These are phyloP conservation scores for Mastigias papua DNA, from an alignment of 30 jellyfish, hydroid and myxozoan species.

Conservation along the genomic window DNA sequence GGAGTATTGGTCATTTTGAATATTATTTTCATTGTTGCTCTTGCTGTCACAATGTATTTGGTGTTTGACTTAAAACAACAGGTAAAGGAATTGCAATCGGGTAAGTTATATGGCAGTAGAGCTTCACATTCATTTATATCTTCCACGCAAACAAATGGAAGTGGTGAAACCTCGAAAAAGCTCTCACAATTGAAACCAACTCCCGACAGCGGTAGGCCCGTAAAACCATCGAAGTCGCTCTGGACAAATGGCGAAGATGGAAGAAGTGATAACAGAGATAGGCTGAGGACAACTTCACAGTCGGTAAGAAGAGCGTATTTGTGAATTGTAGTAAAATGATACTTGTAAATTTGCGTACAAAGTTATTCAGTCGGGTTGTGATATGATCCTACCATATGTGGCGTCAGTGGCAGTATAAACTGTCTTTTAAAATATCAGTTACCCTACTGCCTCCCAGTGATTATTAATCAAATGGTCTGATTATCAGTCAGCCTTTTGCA, in stretches of 20 bases:
- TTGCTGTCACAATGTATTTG: neutral
- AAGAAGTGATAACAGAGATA: neutral
- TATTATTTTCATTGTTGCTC: neutral
- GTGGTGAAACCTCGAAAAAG: neutral
- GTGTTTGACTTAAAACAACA: conserved; percentile 4
- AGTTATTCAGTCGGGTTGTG: neutral
- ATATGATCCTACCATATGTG: conserved; percentile 13
- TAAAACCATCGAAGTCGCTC: neutral
- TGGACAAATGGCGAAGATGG: neutral
- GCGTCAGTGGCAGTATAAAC: conserved; percentile 2
- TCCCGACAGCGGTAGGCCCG: neutral
- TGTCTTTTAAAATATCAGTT: too few relatives aligned
- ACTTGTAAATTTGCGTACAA: conserved; percentile 1
- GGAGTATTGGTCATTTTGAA: conserved; percentile 2
- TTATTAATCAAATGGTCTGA: too few relatives aligned
- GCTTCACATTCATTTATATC: neutral
- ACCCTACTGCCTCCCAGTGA: too few relatives aligned
- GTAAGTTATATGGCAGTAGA: neutral
- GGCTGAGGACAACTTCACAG: neutral
- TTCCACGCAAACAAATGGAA: neutral
- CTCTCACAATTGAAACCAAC: neutral
- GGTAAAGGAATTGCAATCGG: neutral
- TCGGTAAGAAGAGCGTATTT: conserved; percentile 1
- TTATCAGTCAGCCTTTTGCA: too few relatives aligned
- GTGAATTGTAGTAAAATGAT: conserved; percentile 2